These are phyloP conservation scores for Dicerorhinus sumatrensis DNA, from an alignment of 2,113 vertebrate genomes.

Conservation along the genomic window DNA sequence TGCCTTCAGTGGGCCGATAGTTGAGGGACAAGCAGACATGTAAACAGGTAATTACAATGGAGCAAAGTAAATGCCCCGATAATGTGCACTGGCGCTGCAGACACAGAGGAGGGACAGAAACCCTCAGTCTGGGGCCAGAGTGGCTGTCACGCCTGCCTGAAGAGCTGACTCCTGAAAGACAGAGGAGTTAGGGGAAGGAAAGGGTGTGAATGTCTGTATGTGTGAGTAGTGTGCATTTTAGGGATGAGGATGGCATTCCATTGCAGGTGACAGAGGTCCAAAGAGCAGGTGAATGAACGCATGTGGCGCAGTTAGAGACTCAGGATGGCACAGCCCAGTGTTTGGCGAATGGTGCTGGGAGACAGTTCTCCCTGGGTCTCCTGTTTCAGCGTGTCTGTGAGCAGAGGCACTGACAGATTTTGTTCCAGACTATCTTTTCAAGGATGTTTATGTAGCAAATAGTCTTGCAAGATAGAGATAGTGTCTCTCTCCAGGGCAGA, in stretches of 20 bases:
- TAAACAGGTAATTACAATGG: neutral
- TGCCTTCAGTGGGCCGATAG: neutral
- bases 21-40: neutral
- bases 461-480: neutral
- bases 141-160: neutral
- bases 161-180: neutral
- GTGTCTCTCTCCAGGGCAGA: neutral
- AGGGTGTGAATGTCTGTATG: fast-evolving
- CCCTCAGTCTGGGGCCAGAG: neutral
- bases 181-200: neutral
- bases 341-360: neutral
- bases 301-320: neutral
- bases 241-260: neutral
- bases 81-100: too few species aligned
- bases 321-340: fast-evolving
- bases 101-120: neutral
- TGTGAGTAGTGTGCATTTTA: neutral
- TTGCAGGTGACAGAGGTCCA: neutral
- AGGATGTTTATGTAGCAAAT: neutral
- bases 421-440: neutral
- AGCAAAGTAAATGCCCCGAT: neutral
- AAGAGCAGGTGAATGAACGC: neutral
- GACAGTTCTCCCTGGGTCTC: neutral
- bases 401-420: neutral
- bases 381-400: neutral